phyloP scores from a whole-genome alignment of 2,113 vertebrate species.

The Nanorana parkeri region DNA sequence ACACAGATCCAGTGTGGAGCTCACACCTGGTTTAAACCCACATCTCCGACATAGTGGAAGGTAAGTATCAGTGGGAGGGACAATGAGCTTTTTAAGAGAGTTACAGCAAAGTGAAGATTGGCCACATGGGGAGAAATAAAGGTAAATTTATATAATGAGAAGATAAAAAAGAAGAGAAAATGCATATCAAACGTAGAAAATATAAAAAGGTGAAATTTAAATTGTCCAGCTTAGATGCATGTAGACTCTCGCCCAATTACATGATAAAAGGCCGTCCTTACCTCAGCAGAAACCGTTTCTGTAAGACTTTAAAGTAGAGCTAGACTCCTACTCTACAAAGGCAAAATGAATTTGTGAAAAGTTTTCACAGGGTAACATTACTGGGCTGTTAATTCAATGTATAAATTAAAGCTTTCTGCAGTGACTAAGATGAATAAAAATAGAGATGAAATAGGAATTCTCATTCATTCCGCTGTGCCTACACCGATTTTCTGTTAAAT shows the following conservation, averaged over 20 bases:
- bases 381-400: conserved; percentile 9
- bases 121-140: no score
- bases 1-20: no score
- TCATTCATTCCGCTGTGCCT: conserved; percentile 67
- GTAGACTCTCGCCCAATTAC: conserved; percentile 1
- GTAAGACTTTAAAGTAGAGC: not conserved
- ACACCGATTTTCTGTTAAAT: conserved; percentile 75
- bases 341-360: not conserved
- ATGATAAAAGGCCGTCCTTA: not conserved
- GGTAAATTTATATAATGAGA: no score
- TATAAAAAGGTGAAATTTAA: not conserved
- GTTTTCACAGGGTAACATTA: not conserved
- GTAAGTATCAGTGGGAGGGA: no score
- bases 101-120: no score
- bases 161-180: no score
- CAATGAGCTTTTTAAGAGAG: no score
- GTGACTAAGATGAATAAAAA: conserved; percentile 11
- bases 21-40: no score
- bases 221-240: not conserved
- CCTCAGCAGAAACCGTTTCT: conserved; percentile 3
- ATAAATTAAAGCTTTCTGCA: conserved; percentile 17
- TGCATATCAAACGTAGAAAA: no score
- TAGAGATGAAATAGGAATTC: conserved; percentile 4
- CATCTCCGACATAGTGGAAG: no score
- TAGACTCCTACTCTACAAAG: conserved; percentile 6